These are phyloP conservation scores for Coboldia fuscipes DNA, from an alignment of 1,140 invertebrate genomes.

Conservation along the genomic window DNA sequence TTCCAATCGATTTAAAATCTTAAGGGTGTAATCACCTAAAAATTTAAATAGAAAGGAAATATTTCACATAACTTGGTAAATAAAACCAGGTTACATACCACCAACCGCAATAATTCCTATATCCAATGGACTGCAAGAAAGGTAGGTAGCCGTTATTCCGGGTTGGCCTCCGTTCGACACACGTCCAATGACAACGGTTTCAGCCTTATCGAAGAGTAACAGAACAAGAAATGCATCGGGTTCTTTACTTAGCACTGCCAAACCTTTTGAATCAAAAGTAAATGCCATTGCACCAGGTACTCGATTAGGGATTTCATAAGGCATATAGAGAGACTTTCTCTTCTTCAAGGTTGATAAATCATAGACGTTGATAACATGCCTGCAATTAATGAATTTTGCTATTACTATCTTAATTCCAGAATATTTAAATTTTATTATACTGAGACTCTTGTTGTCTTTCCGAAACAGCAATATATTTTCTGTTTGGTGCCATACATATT, in stretches of 20 bases:
- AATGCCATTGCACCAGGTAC: conserved; percentile 45
- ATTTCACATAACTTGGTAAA: neutral
- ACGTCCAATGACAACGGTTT: conserved; percentile 41
- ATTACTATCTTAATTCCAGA: neutral
- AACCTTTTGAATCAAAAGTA: conserved; percentile 44
- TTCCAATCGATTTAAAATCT: conserved; percentile 48
- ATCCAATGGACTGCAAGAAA: conserved; percentile 41
- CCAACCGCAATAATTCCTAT: conserved; percentile 41
- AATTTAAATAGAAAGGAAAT: neutral
- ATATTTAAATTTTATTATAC: neutral
- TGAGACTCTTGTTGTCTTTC: conserved; percentile 6
- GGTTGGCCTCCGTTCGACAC: conserved; percentile 28
- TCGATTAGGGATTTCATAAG: conserved; percentile 21
- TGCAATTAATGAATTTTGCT: conserved; percentile 10
- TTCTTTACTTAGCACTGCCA: conserved; percentile 43
- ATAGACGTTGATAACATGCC: conserved; percentile 31
- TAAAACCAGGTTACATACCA: conserved; percentile 12
- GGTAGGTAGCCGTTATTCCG: conserved; percentile 12
- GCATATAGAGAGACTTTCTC: conserved; percentile 28
- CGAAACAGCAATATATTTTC: conserved; percentile 15
- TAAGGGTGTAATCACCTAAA: conserved; percentile 32
- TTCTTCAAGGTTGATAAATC: conserved; percentile 31
- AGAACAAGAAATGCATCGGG: conserved; percentile 51
- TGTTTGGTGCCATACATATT: conserved; percentile 14
- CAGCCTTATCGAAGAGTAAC: conserved; percentile 55